phyloP scores from a whole-genome alignment of 2,888 invertebrate genomes.

The Leucophenga maculata region DNA sequence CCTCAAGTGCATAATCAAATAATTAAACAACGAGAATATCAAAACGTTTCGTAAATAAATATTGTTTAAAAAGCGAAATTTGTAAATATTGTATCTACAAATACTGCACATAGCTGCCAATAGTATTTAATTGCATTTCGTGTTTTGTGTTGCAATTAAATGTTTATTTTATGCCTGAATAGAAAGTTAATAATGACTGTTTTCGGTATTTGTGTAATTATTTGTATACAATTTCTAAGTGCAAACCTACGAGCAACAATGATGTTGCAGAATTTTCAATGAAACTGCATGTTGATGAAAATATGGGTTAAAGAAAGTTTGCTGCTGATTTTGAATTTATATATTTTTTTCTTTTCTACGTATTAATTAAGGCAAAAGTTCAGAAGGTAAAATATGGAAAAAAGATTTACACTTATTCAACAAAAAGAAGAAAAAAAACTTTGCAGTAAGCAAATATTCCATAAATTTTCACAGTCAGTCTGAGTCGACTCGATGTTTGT shows the following conservation, averaged over 20 bases:
- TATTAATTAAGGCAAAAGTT: background rate
- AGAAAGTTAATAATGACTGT: background rate
- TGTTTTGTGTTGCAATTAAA: background rate
- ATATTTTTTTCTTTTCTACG: background rate
- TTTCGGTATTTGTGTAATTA: too few species aligned
- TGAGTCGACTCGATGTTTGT: background rate
- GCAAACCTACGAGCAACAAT: background rate
- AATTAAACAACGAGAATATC: conserved; percentile 11
- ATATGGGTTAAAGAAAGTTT: conserved; percentile 5
- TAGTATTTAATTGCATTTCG: background rate
- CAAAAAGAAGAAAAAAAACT: too few species aligned
- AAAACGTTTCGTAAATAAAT: background rate
- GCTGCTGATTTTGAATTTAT: too few species aligned
- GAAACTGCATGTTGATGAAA: background rate
- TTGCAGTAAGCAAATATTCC: background rate
- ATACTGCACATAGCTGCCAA: background rate
- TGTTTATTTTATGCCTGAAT: background rate
- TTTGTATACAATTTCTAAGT: background rate
- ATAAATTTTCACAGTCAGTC: background rate
- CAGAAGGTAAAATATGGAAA: background rate
- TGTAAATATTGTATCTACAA: too few species aligned
- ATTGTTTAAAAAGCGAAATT: background rate
- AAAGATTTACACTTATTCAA: background rate
- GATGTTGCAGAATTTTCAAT: background rate
- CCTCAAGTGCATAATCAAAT: conserved; percentile 2